Percentiles rank a stretch among this genome's conserved stretches.
These are phyloP conservation scores for Dryococelus australis DNA, from an alignment of 2,888 invertebrate genomes.

Conservation along the genomic window DNA sequence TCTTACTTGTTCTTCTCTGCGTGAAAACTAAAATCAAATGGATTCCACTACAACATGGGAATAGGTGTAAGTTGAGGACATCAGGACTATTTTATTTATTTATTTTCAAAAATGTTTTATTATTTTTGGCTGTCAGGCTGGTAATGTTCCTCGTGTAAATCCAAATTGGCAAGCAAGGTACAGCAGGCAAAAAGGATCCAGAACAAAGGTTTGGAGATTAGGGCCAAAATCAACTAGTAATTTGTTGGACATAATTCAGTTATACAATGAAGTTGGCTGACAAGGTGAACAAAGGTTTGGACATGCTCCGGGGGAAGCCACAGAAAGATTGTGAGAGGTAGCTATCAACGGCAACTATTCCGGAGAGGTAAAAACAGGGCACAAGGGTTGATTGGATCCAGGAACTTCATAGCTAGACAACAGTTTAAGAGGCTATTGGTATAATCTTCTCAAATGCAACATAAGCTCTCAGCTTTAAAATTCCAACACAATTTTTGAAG, in stretches of 20 bases:
- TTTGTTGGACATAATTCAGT: constrained; percentile 27
- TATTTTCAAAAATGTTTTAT: background rate
- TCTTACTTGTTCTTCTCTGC: background rate
- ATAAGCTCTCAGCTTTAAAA: background rate
- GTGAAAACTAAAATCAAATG: background rate
- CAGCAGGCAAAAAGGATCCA: constrained; percentile 13
- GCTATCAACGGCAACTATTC: constrained; percentile 7
- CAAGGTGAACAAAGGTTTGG: constrained; percentile 31
- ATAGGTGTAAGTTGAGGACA: background rate
- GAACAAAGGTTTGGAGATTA: background rate
- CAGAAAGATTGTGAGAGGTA: constrained; percentile 31
- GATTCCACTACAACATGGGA: background rate
- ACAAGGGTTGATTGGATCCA: constrained; percentile 41
- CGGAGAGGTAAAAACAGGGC: constrained; percentile 35
- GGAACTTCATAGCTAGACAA: constrained; percentile 33
- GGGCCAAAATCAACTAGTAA: background rate
- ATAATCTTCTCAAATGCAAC: background rate
- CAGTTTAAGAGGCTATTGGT: constrained; percentile 1
- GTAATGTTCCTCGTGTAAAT: background rate
- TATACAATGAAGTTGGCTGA: constrained; percentile 34
- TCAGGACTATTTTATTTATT: background rate
- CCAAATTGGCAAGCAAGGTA: background rate
- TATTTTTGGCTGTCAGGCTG: background rate
- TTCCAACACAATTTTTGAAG: background rate
- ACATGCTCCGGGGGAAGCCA: constrained; percentile 37